Base-by-base conservation (phyloP, 1,140 invertebrate species). In the Danaus melanippus region DNA sequence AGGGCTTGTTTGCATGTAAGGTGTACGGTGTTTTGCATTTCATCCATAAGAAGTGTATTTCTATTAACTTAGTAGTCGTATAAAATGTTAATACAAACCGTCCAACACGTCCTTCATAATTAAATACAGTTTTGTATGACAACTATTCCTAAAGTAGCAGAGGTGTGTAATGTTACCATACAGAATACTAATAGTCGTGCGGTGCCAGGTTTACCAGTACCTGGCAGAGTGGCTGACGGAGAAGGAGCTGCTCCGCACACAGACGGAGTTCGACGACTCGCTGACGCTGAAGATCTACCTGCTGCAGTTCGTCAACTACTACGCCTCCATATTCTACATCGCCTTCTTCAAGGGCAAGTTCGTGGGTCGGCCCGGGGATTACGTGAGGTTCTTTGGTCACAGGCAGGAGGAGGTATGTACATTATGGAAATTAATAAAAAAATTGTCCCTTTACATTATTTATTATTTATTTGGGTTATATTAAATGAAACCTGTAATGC, bases 251-350 rank as follows among this genome's bases (percentile, higher is more conserved):
- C 91, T 96, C 52, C 89, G 98, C 54, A 99, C 98, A 0, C 97
- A 99, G 88, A 97, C 96, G 0, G 96, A 99, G 87, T 99, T 98
- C 86, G 98, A 99, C 75, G 97, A 99, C 72, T 97, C 96, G 44
- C 85, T 99, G 11, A 99, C 97, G 0, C 88, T 99, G 9, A 99
- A 99, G 89, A 98, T 99, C 67, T 99, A 99, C 83, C 83, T 99
- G 8, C 91, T 99, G 42, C 97, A 99, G 88, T 99, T 99, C 88
- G 95, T 99, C 40, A 99, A 99, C 85, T 99, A 98, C 82, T 99
- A 99, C 84, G 95, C 97, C 12, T 98, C 97, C 1, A 97, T 99
- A 77, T 98, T 99, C 89, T 99, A 99, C 76, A 97, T 99, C 70
- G 98, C 97, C 0, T 99, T 99, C 87, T 94, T 98, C 67, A 99